Percentiles rank a stretch among this genome's conserved stretches.
phyloP scores from a whole-genome alignment of 2,797 vertebrate species.

The Sarcoramphus papa region DNA sequence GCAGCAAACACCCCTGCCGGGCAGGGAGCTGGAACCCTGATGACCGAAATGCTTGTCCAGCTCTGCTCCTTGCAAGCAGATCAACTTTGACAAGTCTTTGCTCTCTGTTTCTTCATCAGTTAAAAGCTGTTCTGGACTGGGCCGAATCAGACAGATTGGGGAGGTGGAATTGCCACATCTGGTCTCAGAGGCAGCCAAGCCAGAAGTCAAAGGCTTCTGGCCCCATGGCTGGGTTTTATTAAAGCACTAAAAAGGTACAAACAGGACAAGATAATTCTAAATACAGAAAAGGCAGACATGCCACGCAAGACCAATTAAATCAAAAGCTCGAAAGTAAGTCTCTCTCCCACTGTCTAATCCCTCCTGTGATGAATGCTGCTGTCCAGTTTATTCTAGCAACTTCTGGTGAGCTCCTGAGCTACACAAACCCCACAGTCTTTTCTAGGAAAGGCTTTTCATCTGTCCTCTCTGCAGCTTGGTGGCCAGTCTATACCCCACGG shows the following conservation, averaged over 20 bases:
- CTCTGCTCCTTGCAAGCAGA: background rate
- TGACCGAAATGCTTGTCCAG: background rate
- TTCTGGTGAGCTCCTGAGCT: background rate
- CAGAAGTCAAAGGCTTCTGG: background rate
- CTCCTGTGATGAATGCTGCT: background rate
- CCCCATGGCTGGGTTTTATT: background rate
- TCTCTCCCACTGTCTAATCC: background rate
- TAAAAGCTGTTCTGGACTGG: background rate
- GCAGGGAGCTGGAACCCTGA: background rate
- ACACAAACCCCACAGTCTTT: background rate
- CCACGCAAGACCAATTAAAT: background rate
- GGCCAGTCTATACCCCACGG: background rate
- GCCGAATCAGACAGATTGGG: background rate
- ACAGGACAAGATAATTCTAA: slow-evolving; percentile 15
- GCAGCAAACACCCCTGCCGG: background rate
- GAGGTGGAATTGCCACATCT: background rate
- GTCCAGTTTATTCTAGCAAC: background rate
- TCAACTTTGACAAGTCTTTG: background rate
- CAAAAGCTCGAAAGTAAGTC: background rate
- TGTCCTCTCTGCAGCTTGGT: background rate
- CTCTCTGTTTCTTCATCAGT: background rate
- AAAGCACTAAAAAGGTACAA: background rate
- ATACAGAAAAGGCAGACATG: background rate
- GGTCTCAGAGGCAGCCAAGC: background rate
- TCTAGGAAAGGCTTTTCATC: background rate